Evolutionary conservation across 2,797 vertebrate genomes (phyloP), one percentile per base, ranked within the genome.

Genomic region (Potorous gilbertii): DNA sequence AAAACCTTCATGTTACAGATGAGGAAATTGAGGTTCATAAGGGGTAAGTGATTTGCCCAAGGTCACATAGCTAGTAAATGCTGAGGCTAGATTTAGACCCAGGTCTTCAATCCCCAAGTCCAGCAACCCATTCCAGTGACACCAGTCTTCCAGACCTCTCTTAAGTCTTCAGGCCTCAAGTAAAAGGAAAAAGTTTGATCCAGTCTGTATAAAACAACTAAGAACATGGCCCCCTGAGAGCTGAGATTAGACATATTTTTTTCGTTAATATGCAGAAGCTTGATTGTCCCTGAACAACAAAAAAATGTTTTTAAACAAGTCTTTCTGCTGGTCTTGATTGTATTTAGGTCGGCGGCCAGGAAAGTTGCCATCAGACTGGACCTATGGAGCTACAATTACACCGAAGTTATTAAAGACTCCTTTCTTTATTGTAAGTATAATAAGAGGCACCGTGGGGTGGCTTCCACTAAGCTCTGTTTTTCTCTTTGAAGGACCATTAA

Each of bases 401-500:
- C 74, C 9, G 4, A 87, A 40, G 74, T 87, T 87, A 87, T 87
- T 87, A 87, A 87, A 87, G 74, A 46, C 74, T 87, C 40, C 40
- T 50, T 87, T 87, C 74, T 87, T 87, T 87, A 87, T 87, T 46
- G 74, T 28, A 87, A 87, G 74, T 50, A 87, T 87, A 87, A 87
- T 87, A 87, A 87, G 74, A 87, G 21, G 2, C 74, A 87, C 74
- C 1, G 40, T 87, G 40, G 74, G 74, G 74, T 46, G 74, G 74
- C 74, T 87, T 87, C 74, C 40, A 50, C 74, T 87, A 87, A 87
- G 40, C 50, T 50, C 74, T 87, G 74, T 50, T 87, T 87, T 87
- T 87, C 74, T 87, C 74, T 87, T 87, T 87, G 74, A 87, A 87
- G 40, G 74, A 50, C 40, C 74, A 87, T 87, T 87, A 87, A 87